These are phyloP conservation scores for Megaceryle alcyon DNA, from an alignment of 2,797 vertebrate species.

Conservation along the genomic window DNA sequence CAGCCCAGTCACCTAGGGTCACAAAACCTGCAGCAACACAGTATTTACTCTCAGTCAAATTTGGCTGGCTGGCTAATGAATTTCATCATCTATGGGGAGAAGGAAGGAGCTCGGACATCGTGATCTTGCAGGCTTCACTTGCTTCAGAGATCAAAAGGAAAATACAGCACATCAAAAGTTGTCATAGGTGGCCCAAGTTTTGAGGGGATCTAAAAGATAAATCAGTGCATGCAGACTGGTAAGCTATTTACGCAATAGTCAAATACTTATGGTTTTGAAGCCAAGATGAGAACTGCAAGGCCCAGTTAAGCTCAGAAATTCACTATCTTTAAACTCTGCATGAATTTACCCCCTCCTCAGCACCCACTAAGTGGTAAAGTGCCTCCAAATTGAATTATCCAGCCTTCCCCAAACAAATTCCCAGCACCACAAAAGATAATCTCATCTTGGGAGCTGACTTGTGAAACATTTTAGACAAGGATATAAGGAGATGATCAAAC, in stretches of 20 bases:
- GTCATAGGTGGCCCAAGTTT: neutral
- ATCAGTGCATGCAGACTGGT: neutral
- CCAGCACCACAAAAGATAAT: neutral
- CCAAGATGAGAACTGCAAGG: neutral
- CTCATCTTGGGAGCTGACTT: neutral
- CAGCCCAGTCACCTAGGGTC: neutral
- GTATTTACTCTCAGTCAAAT: neutral
- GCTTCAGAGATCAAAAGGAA: neutral
- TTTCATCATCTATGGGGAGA: neutral
- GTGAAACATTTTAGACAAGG: neutral
- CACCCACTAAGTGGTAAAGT: neutral
- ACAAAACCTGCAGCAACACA: neutral
- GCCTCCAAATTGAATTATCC: neutral
- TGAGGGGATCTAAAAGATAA: neutral
- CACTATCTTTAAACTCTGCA: neutral
- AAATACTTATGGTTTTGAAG: neutral
- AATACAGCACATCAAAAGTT: neutral
- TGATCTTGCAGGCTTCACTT: accelerated
- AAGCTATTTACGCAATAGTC: neutral
- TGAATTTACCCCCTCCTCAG: accelerated
- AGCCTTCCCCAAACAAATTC: neutral
- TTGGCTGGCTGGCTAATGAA: neutral
- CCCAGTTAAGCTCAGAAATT: neutral
- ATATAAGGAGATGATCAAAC: neutral
- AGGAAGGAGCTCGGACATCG: neutral